These are phyloP conservation scores for Papilio polytes DNA, from an alignment of 1,140 invertebrate genomes.

Conservation along the genomic window DNA sequence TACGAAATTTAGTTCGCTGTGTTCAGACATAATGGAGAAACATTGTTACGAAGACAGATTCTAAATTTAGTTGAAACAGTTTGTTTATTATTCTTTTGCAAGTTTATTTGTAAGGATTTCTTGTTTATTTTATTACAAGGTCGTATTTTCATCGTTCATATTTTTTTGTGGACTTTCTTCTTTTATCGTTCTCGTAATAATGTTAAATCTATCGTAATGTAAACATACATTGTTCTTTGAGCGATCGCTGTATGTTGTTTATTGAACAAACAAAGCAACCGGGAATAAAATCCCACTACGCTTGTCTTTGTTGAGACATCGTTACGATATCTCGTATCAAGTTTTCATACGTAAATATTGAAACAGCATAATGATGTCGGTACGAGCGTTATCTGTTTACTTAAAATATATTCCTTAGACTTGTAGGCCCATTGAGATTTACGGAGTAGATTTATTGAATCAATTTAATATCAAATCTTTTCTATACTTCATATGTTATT, in stretches of 20 bases:
- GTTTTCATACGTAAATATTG: conserved; percentile 9
- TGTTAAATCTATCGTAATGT: conserved; percentile 18
- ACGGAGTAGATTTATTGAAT: neutral
- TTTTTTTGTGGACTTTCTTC: neutral
- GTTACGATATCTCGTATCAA: neutral
- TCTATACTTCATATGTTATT: neutral
- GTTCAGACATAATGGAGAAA: neutral
- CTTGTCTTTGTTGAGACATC: neutral
- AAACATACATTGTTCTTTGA: neutral
- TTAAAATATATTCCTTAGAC: conserved; percentile 43
- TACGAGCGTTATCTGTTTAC: neutral
- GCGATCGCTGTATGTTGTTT: neutral
- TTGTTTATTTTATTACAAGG: neutral
- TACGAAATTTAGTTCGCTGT: conserved; percentile 14
- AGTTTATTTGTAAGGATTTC: too few species aligned
- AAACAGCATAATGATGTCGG: neutral
- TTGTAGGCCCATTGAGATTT: neutral
- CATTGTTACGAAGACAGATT: neutral
- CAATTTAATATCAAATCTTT: neutral
- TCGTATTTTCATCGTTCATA: neutral
- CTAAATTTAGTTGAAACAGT: neutral
- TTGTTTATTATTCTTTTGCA: neutral
- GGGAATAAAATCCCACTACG: neutral
- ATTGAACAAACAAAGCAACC: neutral
- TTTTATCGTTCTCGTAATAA: neutral